Evolutionary conservation across 2,113 vertebrate genomes (phyloP).

Genomic region (Rhinolophus ferrumequinum): DNA sequence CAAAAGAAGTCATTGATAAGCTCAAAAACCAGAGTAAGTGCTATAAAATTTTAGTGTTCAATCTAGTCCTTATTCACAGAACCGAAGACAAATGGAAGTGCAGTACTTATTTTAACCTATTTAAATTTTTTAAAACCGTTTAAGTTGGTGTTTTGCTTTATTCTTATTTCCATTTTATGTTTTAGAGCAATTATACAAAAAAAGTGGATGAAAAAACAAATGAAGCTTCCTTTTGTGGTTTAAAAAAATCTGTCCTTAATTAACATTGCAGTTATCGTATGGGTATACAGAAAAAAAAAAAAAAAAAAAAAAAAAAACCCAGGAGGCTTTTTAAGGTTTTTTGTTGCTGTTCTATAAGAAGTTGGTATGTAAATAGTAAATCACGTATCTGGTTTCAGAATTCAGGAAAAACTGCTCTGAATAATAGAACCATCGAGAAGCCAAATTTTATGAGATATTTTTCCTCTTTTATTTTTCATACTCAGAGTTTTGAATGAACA

Average conservation of each 20-base stretch:
- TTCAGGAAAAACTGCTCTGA: not conserved
- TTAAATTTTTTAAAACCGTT: not conserved
- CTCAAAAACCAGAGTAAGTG: not conserved
- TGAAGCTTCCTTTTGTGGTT: not conserved
- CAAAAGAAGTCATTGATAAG: not conserved
- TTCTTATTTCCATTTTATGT: slow-evolving; percentile 49
- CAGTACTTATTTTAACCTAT: not conserved
- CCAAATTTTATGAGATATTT: not conserved
- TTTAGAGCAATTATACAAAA: slow-evolving; percentile 1
- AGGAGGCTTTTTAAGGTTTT: not conserved
- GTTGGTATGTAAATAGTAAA: not conserved
- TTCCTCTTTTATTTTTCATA: not conserved
- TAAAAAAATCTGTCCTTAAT: not conserved
- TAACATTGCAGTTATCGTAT: not conserved
- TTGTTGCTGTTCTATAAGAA: not conserved
- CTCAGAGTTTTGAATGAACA: not conserved
- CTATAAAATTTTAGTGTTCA: not conserved
- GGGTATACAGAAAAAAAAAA: not conserved
- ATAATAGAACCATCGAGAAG: not conserved
- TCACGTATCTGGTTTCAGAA: not conserved
- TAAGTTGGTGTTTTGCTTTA: not conserved
- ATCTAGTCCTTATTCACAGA: not conserved
- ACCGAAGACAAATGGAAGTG: not conserved
- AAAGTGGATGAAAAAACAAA: slow-evolving; percentile 20
- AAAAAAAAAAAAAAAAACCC: not conserved